phyloP scores from a whole-genome alignment of 2,113 vertebrate genomes.

The Myanophis thanlyinensis region DNA sequence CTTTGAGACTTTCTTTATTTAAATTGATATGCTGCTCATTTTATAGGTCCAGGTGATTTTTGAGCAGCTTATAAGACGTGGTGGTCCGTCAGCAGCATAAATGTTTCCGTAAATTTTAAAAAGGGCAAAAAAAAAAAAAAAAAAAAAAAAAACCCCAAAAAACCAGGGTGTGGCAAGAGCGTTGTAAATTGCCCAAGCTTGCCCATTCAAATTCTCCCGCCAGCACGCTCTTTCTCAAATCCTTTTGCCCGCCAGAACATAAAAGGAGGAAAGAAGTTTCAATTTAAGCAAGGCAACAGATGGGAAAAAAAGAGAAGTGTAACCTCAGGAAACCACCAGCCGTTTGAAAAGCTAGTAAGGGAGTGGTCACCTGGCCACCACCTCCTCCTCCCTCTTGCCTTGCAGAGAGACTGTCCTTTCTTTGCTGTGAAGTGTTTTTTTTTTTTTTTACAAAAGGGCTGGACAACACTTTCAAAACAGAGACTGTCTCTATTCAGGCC shows the following conservation, averaged over 20 bases:
- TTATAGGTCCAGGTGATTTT: not conserved
- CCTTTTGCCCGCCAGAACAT: not conserved
- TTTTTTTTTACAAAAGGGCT: not conserved
- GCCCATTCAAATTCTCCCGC: not conserved
- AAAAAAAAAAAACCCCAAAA: too few species aligned
- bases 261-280: slow-evolving; percentile 17
- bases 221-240: not conserved
- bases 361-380: slow-evolving; percentile 29
- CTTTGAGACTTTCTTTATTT: not conserved
- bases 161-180: not conserved
- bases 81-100: not conserved
- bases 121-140: too few species aligned
- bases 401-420: not conserved
- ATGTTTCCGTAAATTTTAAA: not conserved
- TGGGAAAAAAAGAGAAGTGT: slow-evolving; percentile 60
- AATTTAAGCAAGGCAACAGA: slow-evolving; percentile 38
- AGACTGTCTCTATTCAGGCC: not conserved
- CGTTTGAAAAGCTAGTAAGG: slow-evolving; percentile 42
- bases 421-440: too few species aligned
- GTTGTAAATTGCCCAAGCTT: not conserved
- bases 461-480: not conserved
- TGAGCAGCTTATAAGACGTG: not conserved
- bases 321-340: slow-evolving; percentile 73
- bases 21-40: not conserved
- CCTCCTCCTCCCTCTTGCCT: not conserved